Evolutionary conservation across 2,888 invertebrate genomes (phyloP).

Genomic region (Tyria jacobaeae): DNA sequence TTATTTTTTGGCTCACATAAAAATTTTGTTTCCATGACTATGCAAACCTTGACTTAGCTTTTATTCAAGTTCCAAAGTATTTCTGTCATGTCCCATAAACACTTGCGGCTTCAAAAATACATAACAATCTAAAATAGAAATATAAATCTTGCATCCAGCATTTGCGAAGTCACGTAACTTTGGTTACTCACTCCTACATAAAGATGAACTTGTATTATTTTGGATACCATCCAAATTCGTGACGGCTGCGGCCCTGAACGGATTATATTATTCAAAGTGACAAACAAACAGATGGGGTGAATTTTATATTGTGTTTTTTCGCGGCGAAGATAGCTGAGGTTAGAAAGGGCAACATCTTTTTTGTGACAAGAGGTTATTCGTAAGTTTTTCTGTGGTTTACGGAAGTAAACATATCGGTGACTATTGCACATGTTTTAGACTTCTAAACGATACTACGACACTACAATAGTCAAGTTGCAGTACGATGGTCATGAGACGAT

Average conservation of each 20-base stretch:
- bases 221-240: slow-evolving; percentile 60
- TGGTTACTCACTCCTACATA: slow-evolving; percentile 50
- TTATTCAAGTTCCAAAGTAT: background rate
- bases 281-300: slow-evolving; percentile 49
- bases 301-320: slow-evolving; percentile 41
- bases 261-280: slow-evolving; percentile 63
- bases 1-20: background rate
- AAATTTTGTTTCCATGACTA: background rate
- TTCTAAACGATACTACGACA: background rate
- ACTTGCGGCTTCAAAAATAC: slow-evolving; percentile 14
- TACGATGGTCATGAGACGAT: no score
- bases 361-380: background rate
- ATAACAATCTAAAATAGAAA: slow-evolving; percentile 26
- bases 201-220: slow-evolving; percentile 55
- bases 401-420: background rate
- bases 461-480: no score
- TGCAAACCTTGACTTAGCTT: no score
- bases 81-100: slow-evolving; percentile 15
- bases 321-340: slow-evolving; percentile 28
- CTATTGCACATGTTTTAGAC: background rate
- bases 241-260: slow-evolving; percentile 43
- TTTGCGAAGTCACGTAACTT: slow-evolving; percentile 53
- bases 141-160: slow-evolving; percentile 35
- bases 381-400: background rate
- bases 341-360: background rate